Conservation (phyloP, 1,140 invertebrate genomes). For the Anoplophora glabripennis region DNA sequence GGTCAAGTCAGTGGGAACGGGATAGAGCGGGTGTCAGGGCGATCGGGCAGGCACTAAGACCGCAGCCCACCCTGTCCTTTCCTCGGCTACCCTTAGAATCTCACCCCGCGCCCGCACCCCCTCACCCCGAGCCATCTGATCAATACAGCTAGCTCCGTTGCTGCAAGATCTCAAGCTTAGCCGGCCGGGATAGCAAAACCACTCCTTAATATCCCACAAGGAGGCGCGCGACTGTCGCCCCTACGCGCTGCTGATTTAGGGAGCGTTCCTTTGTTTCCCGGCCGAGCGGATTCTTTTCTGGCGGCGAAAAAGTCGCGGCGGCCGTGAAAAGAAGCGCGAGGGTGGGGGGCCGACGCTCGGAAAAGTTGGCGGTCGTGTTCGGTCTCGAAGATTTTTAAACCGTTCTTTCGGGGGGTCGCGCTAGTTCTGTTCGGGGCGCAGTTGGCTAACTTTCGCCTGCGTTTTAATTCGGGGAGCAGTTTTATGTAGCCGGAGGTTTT, state of each 20-base stretch:
- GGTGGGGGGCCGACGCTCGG: conserved; percentile 11
- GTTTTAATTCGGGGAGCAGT: conserved; percentile 7
- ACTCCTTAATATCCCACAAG: conserved; percentile 44
- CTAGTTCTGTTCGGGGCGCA: conserved; percentile 1
- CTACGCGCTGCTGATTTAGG: conserved; percentile 26
- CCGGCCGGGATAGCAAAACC: conserved; percentile 45
- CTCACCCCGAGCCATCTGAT: conserved; percentile 39
- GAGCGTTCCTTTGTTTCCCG: conserved; percentile 35
- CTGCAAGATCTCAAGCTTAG: conserved; percentile 47
- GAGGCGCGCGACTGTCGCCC: conserved; percentile 37
- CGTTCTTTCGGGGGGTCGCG: conserved; percentile 17
- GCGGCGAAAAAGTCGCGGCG: conserved; percentile 26
- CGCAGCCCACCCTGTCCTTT: conserved; percentile 48
- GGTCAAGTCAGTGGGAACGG: conserved; percentile 27
- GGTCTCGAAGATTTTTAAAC: conserved; percentile 25
- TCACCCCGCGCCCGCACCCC: conserved; percentile 26
- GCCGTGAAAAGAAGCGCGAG: conserved; percentile 21
- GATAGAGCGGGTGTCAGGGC: conserved; percentile 35
- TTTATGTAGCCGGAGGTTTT: neutral
- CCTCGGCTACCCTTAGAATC: conserved; percentile 46
- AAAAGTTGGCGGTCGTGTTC: conserved; percentile 15
- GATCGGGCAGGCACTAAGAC: conserved; percentile 46
- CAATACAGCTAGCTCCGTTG: conserved; percentile 47
- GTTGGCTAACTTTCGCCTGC: conserved; percentile 1
- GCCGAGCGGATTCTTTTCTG: conserved; percentile 28